Evolutionary conservation across 1,140 invertebrate genomes (phyloP), one percentile per base, ranked within the genome.

Genomic region (Pachypeltis micranthus): DNA sequence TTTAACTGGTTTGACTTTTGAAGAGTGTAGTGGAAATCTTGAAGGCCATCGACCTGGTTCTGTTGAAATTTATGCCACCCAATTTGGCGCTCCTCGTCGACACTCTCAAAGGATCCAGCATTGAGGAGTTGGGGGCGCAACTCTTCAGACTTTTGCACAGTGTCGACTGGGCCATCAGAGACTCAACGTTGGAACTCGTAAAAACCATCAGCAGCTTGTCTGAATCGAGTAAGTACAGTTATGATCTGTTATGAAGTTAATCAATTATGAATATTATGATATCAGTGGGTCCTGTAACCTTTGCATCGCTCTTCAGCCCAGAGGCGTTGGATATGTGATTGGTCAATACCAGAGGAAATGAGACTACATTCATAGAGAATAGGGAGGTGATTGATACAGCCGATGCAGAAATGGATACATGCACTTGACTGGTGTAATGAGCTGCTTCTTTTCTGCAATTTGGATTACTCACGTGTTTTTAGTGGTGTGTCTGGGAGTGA

Each of bases 31-130:
- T 87, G 0, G 79, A 84, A 69, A 81, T 81, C 0, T 70, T 89
- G 10, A 85, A 84, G 69, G 72, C 88, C 0, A 80, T 85, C 39
- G 80, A 84, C 66, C 67, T 85, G 56, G 79, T 83, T 1, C 82
- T 88, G 24, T 78, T 83, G 66, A 86, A 86, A 70, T 88, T 87
- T 65, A 78, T 88, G 69, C 82, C 85, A 0, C 85, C 86, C 0
- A 85, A 87, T 70, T 76, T 88, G 69, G 85, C 83, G 1, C 67
- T 89, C 16, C 72, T 89, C 0, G 75, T 86, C 19, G 83, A 88
- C 65, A 79, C 79, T 21, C 70, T 79, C 4, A 74, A 81, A 16
- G 84, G 85, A 14, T 81, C 81, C 1, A 74, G 81, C 0, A 79
- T 87, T 69, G 76, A 79, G 63, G 78, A 81, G 39, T 73, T 89